These are phyloP conservation scores for Chunga burmeisteri DNA, from an alignment of 2,113 vertebrate genomes.

Conservation along the genomic window DNA sequence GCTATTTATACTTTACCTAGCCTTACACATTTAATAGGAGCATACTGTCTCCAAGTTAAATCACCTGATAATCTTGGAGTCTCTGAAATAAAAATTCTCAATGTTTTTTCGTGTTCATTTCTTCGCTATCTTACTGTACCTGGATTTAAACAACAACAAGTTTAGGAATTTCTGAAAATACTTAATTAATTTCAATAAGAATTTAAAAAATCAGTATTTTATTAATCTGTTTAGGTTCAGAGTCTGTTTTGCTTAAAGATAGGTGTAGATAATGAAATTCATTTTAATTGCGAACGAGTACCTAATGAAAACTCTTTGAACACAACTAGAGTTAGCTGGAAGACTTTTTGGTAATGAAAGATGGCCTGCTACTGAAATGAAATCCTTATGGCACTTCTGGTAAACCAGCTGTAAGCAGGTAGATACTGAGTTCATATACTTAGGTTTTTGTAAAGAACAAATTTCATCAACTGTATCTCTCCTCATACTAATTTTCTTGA, in stretches of 20 bases:
- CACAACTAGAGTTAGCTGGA: background rate
- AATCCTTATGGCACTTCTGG: background rate
- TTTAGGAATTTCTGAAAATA: background rate
- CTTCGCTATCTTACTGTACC: background rate
- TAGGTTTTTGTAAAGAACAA: background rate
- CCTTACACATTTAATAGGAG: background rate
- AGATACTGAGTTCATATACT: background rate
- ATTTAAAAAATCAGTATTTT: background rate
- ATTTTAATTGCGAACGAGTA: background rate
- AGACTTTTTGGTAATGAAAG: background rate
- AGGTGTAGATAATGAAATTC: background rate
- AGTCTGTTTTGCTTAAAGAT: background rate
- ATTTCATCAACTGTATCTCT: background rate
- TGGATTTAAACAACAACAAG: background rate
- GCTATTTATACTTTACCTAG: background rate
- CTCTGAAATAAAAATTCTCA: background rate
- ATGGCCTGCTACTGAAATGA: background rate
- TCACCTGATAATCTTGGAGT: background rate
- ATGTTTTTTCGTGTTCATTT: background rate
- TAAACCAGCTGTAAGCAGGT: background rate
- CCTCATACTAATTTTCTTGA: background rate
- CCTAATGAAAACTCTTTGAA: background rate
- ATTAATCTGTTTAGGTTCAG: background rate
- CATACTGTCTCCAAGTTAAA: background rate
- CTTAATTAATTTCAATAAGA: background rate